Evolutionary conservation across 2,888 invertebrate species (phyloP), one percentile per base, ranked within the genome.

Genomic region (Tetranychus truncatus): DNA sequence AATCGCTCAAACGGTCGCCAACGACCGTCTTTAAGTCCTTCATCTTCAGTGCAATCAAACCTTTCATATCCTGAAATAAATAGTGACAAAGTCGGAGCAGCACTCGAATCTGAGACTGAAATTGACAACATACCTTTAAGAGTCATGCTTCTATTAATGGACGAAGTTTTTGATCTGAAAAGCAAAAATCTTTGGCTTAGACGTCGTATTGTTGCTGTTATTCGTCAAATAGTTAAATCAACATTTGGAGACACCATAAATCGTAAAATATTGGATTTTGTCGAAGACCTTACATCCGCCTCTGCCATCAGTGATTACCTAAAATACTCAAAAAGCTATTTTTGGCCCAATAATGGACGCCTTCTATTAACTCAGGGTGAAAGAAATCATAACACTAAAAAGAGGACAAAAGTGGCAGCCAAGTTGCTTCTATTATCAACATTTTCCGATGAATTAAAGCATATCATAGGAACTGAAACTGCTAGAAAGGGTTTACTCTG

Each of bases 381-480:
- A 5, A 82, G 88, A 74, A 87, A 87, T 79, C 81, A 83, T 7
- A 84, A 85, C 76, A 87, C 86, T 8, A 86, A 88, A 82, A 88
- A 89, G 81, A 86, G 92, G 79, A 91, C 92, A 1, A 85, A 91
- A 78, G 88, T 94, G 0, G 89, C 91, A 11, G 92, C 93, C 72
- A 92, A 92, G 84, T 88, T 90, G 1, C 90, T 92, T 66, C 85
- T 95, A 78, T 84, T 94, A 11, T 89, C 9, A 15, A 21, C 21
- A 18, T n/a, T 84, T 84, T 34, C 84, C 88, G 94, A 95, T 84
- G 94, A 95, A 82, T 84, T 95, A 77, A 88, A 90, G 80, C 91
- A 91, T 81, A 88, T 95, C 79, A 89, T 95, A 76, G 95, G 95
- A 1, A 89, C 89, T 71, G 92, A 93, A 81, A 91, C 92, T 2